A percentile compares a stretch with the other conserved stretches of the same genome.
These are phyloP conservation scores for Hemibagrus guttatus DNA, from an alignment of 2,797 vertebrate species.

Conservation along the genomic window DNA sequence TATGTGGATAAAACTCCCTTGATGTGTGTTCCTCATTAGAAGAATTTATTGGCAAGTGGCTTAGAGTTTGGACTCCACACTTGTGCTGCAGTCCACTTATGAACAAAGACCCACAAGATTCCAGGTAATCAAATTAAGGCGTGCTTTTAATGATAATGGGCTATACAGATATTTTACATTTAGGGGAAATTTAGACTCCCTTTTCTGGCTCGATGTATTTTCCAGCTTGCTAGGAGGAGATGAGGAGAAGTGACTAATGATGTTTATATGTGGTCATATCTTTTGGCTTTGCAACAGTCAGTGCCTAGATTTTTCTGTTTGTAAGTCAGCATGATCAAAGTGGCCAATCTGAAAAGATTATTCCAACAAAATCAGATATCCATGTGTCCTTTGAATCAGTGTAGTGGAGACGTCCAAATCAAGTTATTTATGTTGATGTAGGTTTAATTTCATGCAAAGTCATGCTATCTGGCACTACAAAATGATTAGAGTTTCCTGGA, in stretches of 20 bases:
- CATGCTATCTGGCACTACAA: neutral
- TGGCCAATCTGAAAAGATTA: slow-evolving; percentile 30
- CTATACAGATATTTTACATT: slow-evolving; percentile 9
- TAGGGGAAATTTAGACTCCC: slow-evolving; percentile 23
- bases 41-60: slow-evolving; percentile 25
- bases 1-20: neutral
- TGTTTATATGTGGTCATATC: slow-evolving; percentile 32
- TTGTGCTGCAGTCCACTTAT: slow-evolving; percentile 33
- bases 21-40: slow-evolving; percentile 21
- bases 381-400: slow-evolving; percentile 38
- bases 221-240: slow-evolving; percentile 17
- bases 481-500: neutral
- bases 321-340: slow-evolving; percentile 49
- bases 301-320: slow-evolving; percentile 38
- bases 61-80: slow-evolving; percentile 47
- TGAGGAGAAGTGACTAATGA: slow-evolving; percentile 29
- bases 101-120: slow-evolving; percentile 35
- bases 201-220: slow-evolving; percentile 43
- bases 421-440: slow-evolving; percentile 31
- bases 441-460: slow-evolving; percentile 23
- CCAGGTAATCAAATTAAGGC: slow-evolving; percentile 38
- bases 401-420: slow-evolving; percentile 22
- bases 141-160: slow-evolving; percentile 33
- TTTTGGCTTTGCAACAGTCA: slow-evolving; percentile 36
- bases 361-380: slow-evolving; percentile 49